These are phyloP conservation scores for Latrodectus geometricus DNA, from an alignment of 1,140 invertebrate species.

Conservation along the genomic window DNA sequence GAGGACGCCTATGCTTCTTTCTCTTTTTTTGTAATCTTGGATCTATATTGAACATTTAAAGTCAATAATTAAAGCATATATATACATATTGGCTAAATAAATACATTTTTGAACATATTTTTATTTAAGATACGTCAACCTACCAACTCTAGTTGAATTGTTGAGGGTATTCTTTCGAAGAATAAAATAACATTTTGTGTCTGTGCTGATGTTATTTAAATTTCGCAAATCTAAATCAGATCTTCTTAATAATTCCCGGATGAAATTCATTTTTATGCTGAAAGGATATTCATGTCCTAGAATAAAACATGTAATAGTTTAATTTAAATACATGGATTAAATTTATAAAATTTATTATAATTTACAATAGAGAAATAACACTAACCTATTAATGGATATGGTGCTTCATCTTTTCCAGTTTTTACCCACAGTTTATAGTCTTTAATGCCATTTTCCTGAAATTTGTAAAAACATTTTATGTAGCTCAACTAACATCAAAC, in stretches of 20 bases:
- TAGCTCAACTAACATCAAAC: constrained; percentile 26
- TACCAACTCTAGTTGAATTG: constrained; percentile 47
- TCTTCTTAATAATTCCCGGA: constrained; percentile 79
- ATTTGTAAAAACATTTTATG: constrained; percentile 35
- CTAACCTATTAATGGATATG: constrained; percentile 78
- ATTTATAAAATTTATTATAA: no score
- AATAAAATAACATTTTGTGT: constrained; percentile 59
- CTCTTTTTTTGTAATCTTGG: constrained; percentile 52
- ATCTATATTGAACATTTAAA: constrained; percentile 27
- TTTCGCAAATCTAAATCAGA: constrained; percentile 78
- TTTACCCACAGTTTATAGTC: constrained; percentile 82
- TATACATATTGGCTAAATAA: no score
- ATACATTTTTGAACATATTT: background rate
- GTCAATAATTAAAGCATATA: no score
- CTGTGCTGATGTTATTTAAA: constrained; percentile 74
- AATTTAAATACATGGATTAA: no score
- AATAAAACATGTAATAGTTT: background rate
- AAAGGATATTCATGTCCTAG: constrained; percentile 83
- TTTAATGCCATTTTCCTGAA: constrained; percentile 70
- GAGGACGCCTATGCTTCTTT: constrained; percentile 53
- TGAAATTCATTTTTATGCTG: constrained; percentile 81
- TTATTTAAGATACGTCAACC: background rate
- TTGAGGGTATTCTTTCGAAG: constrained; percentile 57
- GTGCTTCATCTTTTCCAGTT: constrained; percentile 75
- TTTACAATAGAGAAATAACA: background rate